Base-by-base conservation (phyloP, 1,140 invertebrate genomes). In the Pristionchus pacificus region DNA sequence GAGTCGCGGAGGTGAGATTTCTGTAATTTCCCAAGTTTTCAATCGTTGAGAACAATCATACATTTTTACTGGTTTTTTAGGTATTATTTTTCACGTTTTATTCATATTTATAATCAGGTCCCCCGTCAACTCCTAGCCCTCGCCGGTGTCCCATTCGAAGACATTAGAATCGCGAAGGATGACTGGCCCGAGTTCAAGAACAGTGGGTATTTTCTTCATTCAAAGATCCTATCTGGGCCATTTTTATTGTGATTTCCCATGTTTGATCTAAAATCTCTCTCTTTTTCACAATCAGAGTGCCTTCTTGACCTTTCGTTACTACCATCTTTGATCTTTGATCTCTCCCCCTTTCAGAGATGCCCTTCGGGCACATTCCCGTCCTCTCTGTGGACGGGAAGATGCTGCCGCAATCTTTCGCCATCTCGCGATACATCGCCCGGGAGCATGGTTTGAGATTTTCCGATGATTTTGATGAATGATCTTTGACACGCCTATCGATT, bases 401-500 rank as follows among this genome's bases (percentile, higher is more conserved):
- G 49, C n/a, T n/a, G n/a, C n/a, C n/a, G n/a, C n/a, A n/a, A n/a
- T n/a, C n/a, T n/a, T n/a, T n/a, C n/a, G n/a, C n/a, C n/a, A 67
- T 71, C 38, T 65, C 70, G n/a, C 70, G 67, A 61, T 71, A 63
- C 30, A 67, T 71, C 29, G 70, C 70, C n/a, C n/a, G n/a, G n/a
- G n/a, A n/a, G n/a, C n/a, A n/a, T n/a, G n/a, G n/a, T n/a, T n/a
- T n/a, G n/a, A n/a, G n/a, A n/a, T n/a, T n/a, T n/a, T n/a, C n/a
- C n/a, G n/a, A n/a, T n/a, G n/a, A n/a, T n/a, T n/a, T n/a, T n/a
- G n/a, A n/a, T n/a, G n/a, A n/a, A n/a, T n/a, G n/a, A n/a, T n/a
- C n/a, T n/a, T n/a, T n/a, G n/a, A n/a, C n/a, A n/a, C n/a, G n/a
- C n/a, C n/a, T n/a, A n/a, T n/a, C n/a, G n/a, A n/a, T n/a, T n/a